Evolutionary conservation across 1,140 invertebrate species (phyloP).

Genomic region (Bombus polaris): DNA sequence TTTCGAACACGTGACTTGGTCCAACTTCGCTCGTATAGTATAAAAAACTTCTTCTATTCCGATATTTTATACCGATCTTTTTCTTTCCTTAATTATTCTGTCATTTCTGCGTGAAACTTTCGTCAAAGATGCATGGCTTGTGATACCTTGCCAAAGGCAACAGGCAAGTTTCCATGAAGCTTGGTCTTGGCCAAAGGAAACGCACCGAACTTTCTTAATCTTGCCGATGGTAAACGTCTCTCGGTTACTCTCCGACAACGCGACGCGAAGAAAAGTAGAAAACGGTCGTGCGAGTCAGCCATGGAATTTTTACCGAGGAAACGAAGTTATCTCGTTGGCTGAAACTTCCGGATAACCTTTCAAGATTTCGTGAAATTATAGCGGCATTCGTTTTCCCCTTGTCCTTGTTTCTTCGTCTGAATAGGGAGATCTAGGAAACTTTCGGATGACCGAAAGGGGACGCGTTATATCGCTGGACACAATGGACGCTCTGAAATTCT

Average conservation of each 20-base stretch:
- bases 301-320: not conserved
- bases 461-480: constrained; percentile 4
- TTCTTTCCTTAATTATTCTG: constrained; percentile 2
- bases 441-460: not conserved
- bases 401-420: not conserved
- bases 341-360: not conserved
- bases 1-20: not conserved
- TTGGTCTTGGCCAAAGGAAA: not conserved
- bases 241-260: not conserved
- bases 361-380: constrained; percentile 31
- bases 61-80: not conserved
- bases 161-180: not conserved
- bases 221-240: not conserved
- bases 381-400: not conserved
- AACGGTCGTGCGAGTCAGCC: not conserved
- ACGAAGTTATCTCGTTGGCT: not conserved
- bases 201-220: not conserved
- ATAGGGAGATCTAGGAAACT: constrained; percentile 17
- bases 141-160: not conserved
- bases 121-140: constrained; percentile 1
- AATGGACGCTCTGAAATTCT: constrained; percentile 6
- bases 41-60: not conserved
- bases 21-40: too few species aligned
- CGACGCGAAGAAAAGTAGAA: not conserved
- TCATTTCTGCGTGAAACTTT: constrained; percentile 1